Evolutionary conservation across 2,113 vertebrate genomes (phyloP), one percentile per base, ranked within the genome.

Genomic region (Illadopsis cleaveri): DNA sequence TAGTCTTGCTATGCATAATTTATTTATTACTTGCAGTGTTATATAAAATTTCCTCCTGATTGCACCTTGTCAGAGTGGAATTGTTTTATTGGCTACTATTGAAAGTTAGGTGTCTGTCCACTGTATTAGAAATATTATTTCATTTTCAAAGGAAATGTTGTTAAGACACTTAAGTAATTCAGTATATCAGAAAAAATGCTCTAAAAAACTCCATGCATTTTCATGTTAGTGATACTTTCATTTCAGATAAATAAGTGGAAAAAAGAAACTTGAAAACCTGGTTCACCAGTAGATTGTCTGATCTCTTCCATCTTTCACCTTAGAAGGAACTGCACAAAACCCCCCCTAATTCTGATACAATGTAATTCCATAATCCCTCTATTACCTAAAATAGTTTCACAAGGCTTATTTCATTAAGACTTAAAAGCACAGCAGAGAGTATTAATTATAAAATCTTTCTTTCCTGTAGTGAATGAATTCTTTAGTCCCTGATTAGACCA

Each of bases 1-100:
- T 97, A 96, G 95, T 93, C 93, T 96, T 97, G 95, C 88, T 94
- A 92, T 96, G 95, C 94, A 95, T 94, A 85, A 91, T 70, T 94
- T 94, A 94, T 85, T 93, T 94, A 96, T 89, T 97, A 92, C 85
- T 93, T 96, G 79, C 95, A 89, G 88, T 95, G 92, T 94, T 97
- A 95, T 21, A 97, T 97, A 97, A 95, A 96, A 93, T 92, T 89
- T 96, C 72, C 66, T 96, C 50, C 89, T 97, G 95, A 95, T 94
- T 96, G 83, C 94, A 96, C 92, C 73, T 91, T 95, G 78, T 89
- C 70, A 92, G 94, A 96, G 83, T 94, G 92, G 48, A 92, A 94
- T 90, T 96, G 21, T 96, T 93, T 97, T 96, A 60, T 97, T 91
- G 85, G 45, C 24, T 96, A 6, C 28, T 73, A 6, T 40, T 58